phyloP scores from a whole-genome alignment of 2,113 vertebrate species.

The Mungos mungo region DNA sequence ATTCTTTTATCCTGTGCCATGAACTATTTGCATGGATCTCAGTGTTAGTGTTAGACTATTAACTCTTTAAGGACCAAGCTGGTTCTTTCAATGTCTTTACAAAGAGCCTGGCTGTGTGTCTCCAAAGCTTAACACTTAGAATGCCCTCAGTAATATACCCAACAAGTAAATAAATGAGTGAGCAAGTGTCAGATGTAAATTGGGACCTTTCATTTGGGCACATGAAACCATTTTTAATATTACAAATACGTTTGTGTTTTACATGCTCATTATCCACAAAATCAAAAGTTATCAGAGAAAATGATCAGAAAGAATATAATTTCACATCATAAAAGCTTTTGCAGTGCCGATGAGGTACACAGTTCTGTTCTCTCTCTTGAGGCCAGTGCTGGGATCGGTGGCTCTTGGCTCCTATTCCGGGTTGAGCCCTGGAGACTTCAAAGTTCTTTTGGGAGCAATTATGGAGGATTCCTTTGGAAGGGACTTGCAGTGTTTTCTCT shows the following conservation, averaged over 20 bases:
- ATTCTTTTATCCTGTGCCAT: constrained; percentile 12
- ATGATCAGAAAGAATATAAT: not conserved
- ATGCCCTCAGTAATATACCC: not conserved
- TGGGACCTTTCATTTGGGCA: not conserved
- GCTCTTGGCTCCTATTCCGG: not conserved
- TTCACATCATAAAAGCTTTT: not conserved
- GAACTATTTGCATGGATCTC: not conserved
- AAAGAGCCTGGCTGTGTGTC: not conserved
- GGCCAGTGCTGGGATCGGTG: not conserved
- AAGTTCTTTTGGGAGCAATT: constrained; percentile 4
- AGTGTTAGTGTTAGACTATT: not conserved
- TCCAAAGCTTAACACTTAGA: not conserved
- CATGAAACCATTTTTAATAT: not conserved
- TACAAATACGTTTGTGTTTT: not conserved
- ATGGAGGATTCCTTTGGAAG: not conserved
- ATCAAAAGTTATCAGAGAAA: not conserved
- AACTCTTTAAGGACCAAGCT: not conserved
- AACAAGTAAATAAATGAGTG: not conserved
- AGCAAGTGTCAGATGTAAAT: constrained; percentile 14
- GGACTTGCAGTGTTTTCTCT: not conserved
- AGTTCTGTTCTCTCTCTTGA: not conserved
- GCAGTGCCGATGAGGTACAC: not conserved
- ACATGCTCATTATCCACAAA: not conserved
- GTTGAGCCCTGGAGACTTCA: not conserved
- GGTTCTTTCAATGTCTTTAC: not conserved